phyloP scores from a whole-genome alignment of 2,888 invertebrate genomes.

The Melangyna quadrimaculata region DNA sequence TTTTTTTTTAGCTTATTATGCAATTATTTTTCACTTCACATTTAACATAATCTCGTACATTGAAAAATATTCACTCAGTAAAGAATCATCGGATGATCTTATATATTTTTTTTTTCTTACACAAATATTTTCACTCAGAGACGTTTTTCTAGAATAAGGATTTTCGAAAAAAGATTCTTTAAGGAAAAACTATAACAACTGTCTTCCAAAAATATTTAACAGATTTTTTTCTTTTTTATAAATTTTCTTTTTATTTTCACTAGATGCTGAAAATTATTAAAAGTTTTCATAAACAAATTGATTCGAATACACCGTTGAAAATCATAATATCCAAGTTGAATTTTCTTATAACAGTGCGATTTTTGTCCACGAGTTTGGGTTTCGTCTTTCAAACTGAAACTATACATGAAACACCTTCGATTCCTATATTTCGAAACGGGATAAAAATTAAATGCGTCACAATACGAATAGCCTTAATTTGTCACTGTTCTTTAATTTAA shows the following conservation, averaged over 20 bases:
- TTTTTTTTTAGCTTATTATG: conserved; percentile 19
- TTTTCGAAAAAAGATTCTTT: background rate
- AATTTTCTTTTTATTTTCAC: background rate
- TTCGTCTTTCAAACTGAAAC: conserved; percentile 27
- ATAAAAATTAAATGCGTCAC: conserved; percentile 74
- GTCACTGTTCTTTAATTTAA: conserved; percentile 76
- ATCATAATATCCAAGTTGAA: background rate
- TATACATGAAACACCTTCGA: conserved; percentile 14
- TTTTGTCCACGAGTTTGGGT: background rate
- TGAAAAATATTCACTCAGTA: background rate
- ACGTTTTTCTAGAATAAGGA: background rate
- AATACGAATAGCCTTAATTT: conserved; percentile 77
- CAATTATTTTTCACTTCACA: conserved; percentile 13
- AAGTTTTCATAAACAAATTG: background rate
- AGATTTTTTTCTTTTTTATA: background rate
- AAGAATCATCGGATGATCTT: background rate
- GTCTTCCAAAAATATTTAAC: background rate
- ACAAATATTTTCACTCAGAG: background rate
- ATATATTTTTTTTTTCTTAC: background rate
- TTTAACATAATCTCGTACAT: background rate
- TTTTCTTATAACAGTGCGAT: background rate
- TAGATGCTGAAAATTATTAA: background rate
- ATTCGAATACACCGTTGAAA: background rate
- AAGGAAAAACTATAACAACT: background rate
- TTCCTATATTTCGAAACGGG: background rate